Percentiles rank a stretch among this genome's conserved stretches.
phyloP scores from a whole-genome alignment of 2,113 vertebrate species.

The Pedetes capensis region DNA sequence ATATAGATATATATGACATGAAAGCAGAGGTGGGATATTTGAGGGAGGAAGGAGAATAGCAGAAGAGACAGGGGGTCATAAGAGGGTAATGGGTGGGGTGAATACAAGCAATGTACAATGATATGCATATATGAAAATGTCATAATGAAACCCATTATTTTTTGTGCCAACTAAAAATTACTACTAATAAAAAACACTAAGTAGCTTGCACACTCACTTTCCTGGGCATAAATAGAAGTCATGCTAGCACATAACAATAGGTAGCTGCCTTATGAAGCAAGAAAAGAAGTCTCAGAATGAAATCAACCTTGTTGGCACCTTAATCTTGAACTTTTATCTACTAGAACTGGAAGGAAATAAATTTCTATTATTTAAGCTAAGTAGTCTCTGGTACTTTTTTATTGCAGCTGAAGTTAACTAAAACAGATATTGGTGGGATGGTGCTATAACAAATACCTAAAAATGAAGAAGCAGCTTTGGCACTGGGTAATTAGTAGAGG shows the following conservation, averaged over 20 bases:
- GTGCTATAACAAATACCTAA: neutral
- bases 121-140: no score
- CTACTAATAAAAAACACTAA: neutral
- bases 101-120: no score
- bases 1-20: no score
- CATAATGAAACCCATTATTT: no score
- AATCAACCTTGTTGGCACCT: neutral
- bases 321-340: neutral
- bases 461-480: neutral
- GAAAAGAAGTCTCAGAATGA: neutral
- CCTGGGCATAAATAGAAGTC: neutral
- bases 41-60: no score
- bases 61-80: no score
- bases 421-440: neutral
- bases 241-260: neutral
- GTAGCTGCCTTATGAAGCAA: neutral
- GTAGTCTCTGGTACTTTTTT: neutral
- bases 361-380: neutral
- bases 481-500: neutral
- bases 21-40: no score
- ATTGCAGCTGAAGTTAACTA: neutral
- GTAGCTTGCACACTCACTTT: neutral
- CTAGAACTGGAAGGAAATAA: neutral
- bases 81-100: no score
- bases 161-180: no score